phyloP scores from a whole-genome alignment of 1,140 invertebrate species.

The Tetragnatha versicolor region DNA sequence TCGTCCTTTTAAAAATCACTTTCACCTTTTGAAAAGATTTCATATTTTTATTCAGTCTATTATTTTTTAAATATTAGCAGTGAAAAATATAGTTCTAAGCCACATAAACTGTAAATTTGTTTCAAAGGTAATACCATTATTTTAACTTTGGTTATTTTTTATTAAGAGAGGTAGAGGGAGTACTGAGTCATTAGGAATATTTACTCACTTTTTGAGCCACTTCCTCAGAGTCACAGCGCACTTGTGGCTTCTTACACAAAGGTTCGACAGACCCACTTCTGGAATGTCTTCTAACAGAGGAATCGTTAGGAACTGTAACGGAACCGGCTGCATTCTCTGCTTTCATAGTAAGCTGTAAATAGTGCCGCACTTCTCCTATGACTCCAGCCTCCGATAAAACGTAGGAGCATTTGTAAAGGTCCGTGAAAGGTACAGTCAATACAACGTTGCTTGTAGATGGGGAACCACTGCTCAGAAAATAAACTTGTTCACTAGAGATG shows the following conservation, averaged over 20 bases:
- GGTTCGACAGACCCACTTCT: slow-evolving; percentile 45
- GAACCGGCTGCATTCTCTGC: slow-evolving; percentile 68
- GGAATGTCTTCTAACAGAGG: slow-evolving; percentile 33
- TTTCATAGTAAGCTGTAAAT: slow-evolving; percentile 76
- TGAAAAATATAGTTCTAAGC: too few relatives aligned
- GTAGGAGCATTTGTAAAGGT: slow-evolving; percentile 57
- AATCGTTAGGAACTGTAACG: slow-evolving; percentile 33
- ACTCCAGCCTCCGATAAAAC: slow-evolving; percentile 61
- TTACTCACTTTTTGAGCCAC: slow-evolving; percentile 78
- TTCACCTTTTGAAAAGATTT: too few relatives aligned
- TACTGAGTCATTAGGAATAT: neutral
- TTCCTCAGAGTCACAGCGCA: slow-evolving; percentile 80
- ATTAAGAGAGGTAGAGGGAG: neutral
- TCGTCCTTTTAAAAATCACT: too few relatives aligned
- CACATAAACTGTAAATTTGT: too few relatives aligned
- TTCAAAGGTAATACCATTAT: too few relatives aligned
- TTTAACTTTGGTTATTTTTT: too few relatives aligned
- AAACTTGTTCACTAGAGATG: slow-evolving; percentile 78
- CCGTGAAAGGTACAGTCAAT: slow-evolving; percentile 67
- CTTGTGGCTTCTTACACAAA: slow-evolving; percentile 71
- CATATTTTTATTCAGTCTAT: too few relatives aligned
- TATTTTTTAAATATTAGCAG: too few relatives aligned
- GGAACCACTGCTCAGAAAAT: slow-evolving; percentile 73
- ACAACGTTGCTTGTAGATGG: slow-evolving; percentile 69
- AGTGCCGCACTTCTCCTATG: slow-evolving; percentile 66